Base-by-base conservation (phyloP, 2,797 vertebrate species). In the Hydrocynus forskahlii region DNA sequence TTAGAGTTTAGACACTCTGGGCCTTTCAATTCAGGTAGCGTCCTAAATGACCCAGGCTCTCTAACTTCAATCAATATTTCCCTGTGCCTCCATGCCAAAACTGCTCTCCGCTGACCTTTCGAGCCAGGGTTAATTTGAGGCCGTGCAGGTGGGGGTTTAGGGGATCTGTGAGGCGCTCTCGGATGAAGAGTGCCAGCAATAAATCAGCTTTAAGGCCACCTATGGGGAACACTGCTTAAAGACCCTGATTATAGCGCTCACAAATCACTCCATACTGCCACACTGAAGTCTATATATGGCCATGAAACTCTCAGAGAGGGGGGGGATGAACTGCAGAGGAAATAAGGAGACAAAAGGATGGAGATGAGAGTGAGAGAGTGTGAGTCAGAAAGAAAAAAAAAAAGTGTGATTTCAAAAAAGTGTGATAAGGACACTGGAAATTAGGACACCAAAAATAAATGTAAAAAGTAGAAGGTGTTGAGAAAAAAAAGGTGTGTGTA, bases 171-270 rank as follows among this genome's bases (percentile, higher is more conserved):
- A 55, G 19, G 25, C 13, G 55, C 54, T 63, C 29, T 63, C 21
- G 1, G 35, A 68, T 38, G 69, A 74, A 78, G 43, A 69, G 43
- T 4, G 70, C 70, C 25, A 70, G 81, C 19, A 67, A 82, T 86
- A 86, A 78, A 84, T 82, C 78, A 75, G 70, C 66, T 81, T 81
- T 72, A 76, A 57, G 77, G 78, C 82, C 74, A 86, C 78, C 82
- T 84, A 76, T 69, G 40, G 67, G 78, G 82, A 73, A 79, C 16
- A 48, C 55, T 43, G 71, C 62, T 75, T 74, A 86, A 74, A 79
- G 67, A 48, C 69, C 70, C 78, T 81, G 85, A 86, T 84, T 84
- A 86, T 75, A 54, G 52, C 69, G 48, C 77, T 77, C 73, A 48
- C 74, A 74, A 79, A 82, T 78, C 80, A 76, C 59, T 84, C 77